A percentile compares a stretch with the other conserved stretches of the same genome.
Evolutionary conservation across 2,888 invertebrate genomes (phyloP).

Genomic region (Pseudanteris insignis): DNA sequence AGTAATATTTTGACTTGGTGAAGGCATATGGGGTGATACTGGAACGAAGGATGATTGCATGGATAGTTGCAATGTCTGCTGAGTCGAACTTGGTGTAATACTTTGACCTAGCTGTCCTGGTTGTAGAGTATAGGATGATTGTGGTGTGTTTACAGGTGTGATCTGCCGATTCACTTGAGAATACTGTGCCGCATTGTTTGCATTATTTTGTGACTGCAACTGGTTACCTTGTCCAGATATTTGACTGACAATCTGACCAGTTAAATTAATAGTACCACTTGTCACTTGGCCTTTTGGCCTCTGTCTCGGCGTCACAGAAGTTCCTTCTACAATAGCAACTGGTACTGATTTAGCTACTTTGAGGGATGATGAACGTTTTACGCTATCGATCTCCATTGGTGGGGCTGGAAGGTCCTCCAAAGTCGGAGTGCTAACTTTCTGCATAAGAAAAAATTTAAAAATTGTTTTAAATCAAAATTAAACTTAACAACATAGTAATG

Average conservation of each 20-base stretch:
- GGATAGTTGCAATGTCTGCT: constrained; percentile 48
- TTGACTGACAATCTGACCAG: constrained; percentile 63
- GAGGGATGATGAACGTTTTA: constrained; percentile 70
- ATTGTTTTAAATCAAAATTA: no score
- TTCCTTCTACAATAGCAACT: constrained; percentile 72
- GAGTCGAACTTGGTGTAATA: constrained; percentile 46
- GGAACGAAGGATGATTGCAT: constrained; percentile 50
- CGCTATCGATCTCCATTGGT: constrained; percentile 76
- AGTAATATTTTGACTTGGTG: constrained; percentile 56
- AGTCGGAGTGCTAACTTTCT: constrained; percentile 75
- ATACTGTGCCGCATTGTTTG: constrained; percentile 52
- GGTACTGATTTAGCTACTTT: constrained; percentile 67
- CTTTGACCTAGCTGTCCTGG: constrained; percentile 44
- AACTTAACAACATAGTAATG: no score
- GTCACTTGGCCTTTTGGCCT: constrained; percentile 76
- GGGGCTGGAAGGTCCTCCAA: constrained; percentile 74
- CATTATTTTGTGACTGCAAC: constrained; percentile 48
- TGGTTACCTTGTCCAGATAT: constrained; percentile 63
- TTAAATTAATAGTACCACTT: constrained; percentile 61
- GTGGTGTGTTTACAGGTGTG: constrained; percentile 51
- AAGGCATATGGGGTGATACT: constrained; percentile 55
- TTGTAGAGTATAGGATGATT: constrained; percentile 49
- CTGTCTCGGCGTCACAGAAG: constrained; percentile 84
- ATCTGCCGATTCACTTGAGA: constrained; percentile 55
- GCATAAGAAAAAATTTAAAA: no score